Evolutionary conservation across 1,140 invertebrate genomes (phyloP).

Genomic region (Drosophila azteca): DNA sequence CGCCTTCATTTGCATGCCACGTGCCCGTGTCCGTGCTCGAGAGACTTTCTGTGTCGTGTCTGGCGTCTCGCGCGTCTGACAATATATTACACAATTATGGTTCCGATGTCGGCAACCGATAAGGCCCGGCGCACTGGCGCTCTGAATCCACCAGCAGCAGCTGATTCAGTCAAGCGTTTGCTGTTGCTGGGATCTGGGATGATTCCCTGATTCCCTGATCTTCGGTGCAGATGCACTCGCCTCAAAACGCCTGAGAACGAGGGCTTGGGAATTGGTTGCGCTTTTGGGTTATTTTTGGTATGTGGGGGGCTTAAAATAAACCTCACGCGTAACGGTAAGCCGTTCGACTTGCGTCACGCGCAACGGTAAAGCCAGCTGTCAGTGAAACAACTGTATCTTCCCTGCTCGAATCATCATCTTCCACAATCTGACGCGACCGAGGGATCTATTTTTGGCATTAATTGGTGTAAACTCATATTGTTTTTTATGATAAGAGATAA

Average conservation of each 20-base stretch:
- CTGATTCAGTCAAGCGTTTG: too few species aligned
- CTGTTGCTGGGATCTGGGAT: slow-evolving; percentile 17
- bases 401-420: slow-evolving; percentile 23
- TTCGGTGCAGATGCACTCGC: slow-evolving; percentile 28
- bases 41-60: too few species aligned
- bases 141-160: slow-evolving; percentile 25
- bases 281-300: slow-evolving; percentile 19
- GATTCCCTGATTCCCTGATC: too few species aligned
- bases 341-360: slow-evolving; percentile 33
- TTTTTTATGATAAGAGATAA: slow-evolving; percentile 27
- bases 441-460: slow-evolving; percentile 26
- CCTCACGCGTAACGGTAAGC: slow-evolving; percentile 4
- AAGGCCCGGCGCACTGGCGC: slow-evolving; percentile 14
- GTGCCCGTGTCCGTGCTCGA: slow-evolving; percentile 40
- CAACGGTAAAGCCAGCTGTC: slow-evolving; percentile 26
- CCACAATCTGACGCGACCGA: slow-evolving; percentile 19
- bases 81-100: slow-evolving; percentile 58
- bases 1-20: slow-evolving; percentile 64
- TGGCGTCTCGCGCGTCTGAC: slow-evolving; percentile 44
- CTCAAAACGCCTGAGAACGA: background rate
- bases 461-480: slow-evolving; percentile 27
- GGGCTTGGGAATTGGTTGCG: background rate
- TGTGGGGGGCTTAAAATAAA: slow-evolving; percentile 19
- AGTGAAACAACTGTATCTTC: slow-evolving; percentile 22
- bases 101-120: slow-evolving; percentile 59